phyloP scores from a whole-genome alignment of 2,888 invertebrate species.

The Tyria jacobaeae region DNA sequence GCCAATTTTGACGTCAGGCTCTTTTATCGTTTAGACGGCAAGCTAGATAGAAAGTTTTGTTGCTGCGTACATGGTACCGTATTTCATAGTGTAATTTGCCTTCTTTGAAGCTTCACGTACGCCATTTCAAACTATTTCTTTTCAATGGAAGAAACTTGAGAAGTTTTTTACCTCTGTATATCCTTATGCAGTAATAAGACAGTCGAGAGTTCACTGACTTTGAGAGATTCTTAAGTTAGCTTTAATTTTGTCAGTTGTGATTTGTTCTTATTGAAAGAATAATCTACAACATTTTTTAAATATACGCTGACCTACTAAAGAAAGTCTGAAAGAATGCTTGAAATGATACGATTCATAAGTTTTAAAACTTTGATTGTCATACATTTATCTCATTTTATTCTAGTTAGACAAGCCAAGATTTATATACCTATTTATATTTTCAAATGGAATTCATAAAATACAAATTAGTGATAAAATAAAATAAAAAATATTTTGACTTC shows the following conservation, averaged over 20 bases:
- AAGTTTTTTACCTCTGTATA: constrained; percentile 30
- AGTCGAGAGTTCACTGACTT: neutral
- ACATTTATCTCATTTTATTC: no score
- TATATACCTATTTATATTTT: no score
- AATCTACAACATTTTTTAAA: no score
- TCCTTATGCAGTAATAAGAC: neutral
- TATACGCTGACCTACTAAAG: no score
- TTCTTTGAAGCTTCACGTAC: constrained; percentile 17
- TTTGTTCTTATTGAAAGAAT: no score
- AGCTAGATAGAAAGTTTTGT: constrained; percentile 30
- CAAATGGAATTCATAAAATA: no score
- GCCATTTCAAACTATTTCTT: constrained; percentile 28
- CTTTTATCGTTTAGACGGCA: constrained; percentile 30
- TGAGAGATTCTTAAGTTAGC: neutral
- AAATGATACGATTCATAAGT: no score
- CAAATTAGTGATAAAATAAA: no score
- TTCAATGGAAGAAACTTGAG: constrained; percentile 21
- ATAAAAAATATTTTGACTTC: no score
- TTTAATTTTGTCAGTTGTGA: neutral
- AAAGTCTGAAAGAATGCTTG: no score
- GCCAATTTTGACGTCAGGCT: constrained; percentile 57
- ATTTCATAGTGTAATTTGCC: constrained; percentile 31
- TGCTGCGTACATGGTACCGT: constrained; percentile 39
- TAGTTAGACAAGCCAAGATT: no score
- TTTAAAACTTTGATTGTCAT: no score